phyloP scores from a whole-genome alignment of 2,797 vertebrate species.

The Pantherophis vulpinus region DNA sequence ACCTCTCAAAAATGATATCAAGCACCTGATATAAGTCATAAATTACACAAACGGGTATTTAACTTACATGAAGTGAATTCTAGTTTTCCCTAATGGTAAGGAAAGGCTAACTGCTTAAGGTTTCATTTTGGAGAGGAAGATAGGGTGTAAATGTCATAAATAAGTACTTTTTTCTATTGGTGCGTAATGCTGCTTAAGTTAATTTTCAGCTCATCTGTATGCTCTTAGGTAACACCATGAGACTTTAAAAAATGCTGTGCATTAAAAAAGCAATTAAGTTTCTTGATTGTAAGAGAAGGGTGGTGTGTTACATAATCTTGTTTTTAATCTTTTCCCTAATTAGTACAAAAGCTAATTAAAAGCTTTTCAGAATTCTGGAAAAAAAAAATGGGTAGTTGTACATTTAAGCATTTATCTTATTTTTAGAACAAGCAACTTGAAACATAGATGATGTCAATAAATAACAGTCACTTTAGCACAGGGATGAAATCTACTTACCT shows the following conservation, averaged over 20 bases:
- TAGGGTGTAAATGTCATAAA: background rate
- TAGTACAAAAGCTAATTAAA: constrained; percentile 64
- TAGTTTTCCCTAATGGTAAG: background rate
- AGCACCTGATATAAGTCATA: background rate
- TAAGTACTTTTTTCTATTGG: background rate
- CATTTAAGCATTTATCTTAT: constrained; percentile 1
- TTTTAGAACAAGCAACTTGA: constrained; percentile 2
- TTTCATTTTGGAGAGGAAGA: background rate
- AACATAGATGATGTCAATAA: background rate
- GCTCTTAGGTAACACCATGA: background rate
- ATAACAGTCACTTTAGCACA: background rate
- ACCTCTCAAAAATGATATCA: background rate
- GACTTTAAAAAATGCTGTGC: background rate
- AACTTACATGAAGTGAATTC: background rate
- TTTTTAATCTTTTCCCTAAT: constrained; percentile 56
- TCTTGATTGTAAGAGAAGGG: constrained; percentile 46
- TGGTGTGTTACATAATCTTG: constrained; percentile 46
- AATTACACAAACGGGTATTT: background rate
- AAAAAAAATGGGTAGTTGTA: constrained; percentile 25
- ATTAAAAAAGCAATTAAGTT: constrained; percentile 50
- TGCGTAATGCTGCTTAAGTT: background rate
- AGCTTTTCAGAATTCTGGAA: constrained; percentile 29
- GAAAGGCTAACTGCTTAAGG: background rate
- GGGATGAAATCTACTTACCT: no score
- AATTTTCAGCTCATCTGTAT: background rate